Evolutionary conservation across 1,140 invertebrate species (phyloP), one percentile per base, ranked within the genome.

Genomic region (Ctenoplectra terminalis): DNA sequence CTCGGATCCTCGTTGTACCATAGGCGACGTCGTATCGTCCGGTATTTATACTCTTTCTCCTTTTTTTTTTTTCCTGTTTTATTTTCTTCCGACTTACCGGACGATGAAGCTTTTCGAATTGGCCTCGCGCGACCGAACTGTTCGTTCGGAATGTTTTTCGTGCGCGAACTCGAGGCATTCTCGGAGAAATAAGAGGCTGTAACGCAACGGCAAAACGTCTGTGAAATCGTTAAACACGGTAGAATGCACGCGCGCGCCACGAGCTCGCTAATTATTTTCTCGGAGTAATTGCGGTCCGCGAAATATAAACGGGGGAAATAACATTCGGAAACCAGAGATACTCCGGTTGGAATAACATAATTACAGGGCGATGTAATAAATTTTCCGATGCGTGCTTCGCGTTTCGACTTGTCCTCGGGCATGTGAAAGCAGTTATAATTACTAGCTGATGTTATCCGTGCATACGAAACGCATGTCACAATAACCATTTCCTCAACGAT

Each of bases 331-430:
- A 75, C n/a, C 43, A 20, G 48, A 52, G n/a, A 40, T 43, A 34
- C 37, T 43, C n/a, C 60, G 29, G 17, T 8, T 50, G 74, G 26
- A 56, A 34, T 31, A 76, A 66, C 74, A 67, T 67, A 67, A 76
- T 67, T 60, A 58, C 37, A n/a, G 43, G 0, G 6, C 17, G 37
- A 34, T 50, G 20, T 48, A 61, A 78, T 48, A 48, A 71, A 78
- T 78, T 61, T 60, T 58, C n/a, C 43, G 17, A 23, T 29, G 43
- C 43, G 58, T 26, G 29, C 31, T 23, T 58, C n/a, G n/a, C 3
- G 34, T 69, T 60, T 70, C 52, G 75, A 29, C 20, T n/a, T 8
- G 52, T 37, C 40, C 52, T 23, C 11, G 23, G 37, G n/a, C 66
- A 48, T 34, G 54, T 71, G 76, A 17, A 9, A 61, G 60, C 17